These are phyloP conservation scores for Cygnus buccinator DNA, from an alignment of 2,113 vertebrate species.

Conservation along the genomic window DNA sequence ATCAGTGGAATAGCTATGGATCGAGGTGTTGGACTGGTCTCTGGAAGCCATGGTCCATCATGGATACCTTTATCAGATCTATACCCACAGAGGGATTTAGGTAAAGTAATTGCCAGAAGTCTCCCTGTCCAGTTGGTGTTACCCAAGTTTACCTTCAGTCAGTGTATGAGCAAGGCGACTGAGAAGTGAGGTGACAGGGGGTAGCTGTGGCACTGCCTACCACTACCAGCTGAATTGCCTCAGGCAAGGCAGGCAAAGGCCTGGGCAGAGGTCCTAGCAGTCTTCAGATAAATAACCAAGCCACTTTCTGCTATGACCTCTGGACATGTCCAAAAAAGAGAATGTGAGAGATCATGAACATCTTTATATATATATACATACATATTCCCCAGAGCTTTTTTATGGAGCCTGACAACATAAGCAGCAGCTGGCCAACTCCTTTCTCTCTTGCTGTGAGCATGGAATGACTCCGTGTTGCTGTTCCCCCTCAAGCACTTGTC, in stretches of 20 bases:
- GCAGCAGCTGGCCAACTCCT: accelerated
- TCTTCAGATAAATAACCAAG: not conserved
- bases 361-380: too few species aligned
- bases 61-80: not conserved
- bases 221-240: too few species aligned
- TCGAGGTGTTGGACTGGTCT: not conserved
- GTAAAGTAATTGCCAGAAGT: not conserved
- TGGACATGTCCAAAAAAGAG: not conserved
- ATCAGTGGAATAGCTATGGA: not conserved
- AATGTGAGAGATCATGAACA: not conserved
- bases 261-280: too few species aligned
- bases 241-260: not conserved
- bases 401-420: not conserved
- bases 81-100: not conserved
- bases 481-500: accelerated
- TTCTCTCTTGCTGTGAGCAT: not conserved
- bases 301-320: not conserved
- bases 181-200: not conserved
- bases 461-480: not conserved
- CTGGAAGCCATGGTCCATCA: not conserved
- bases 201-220: not conserved
- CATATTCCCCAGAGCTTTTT: too few species aligned
- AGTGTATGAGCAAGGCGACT: accelerated
- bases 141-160: not conserved
- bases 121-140: not conserved